phyloP scores from a whole-genome alignment of 1,140 invertebrate species.

The Listronotus bonariensis region DNA sequence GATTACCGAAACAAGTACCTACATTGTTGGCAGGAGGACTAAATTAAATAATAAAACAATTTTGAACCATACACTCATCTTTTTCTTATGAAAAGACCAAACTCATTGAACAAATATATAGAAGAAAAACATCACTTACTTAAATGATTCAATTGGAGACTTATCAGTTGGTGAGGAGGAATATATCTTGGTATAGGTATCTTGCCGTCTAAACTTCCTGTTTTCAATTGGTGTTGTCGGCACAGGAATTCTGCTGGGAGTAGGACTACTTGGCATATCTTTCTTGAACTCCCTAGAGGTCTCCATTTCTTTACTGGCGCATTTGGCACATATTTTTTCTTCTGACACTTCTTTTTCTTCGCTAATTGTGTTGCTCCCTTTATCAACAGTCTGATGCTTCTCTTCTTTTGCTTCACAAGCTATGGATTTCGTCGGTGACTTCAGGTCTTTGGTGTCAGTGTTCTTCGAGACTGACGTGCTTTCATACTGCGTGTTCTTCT shows the following conservation, averaged over 20 bases:
- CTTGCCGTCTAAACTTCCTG: conserved; percentile 57
- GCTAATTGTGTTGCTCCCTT: conserved; percentile 37
- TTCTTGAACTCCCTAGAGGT: conserved; percentile 52
- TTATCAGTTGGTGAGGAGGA: conserved; percentile 36
- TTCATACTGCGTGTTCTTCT: conserved; percentile 50
- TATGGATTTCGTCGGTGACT: conserved; percentile 34
- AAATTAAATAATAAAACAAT: too few species aligned
- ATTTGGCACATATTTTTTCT: conserved; percentile 38
- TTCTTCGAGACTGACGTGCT: conserved; percentile 37
- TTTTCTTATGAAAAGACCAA: too few species aligned
- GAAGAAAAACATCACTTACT: conserved; percentile 21
- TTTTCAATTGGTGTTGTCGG: conserved; percentile 56
- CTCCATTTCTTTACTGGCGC: conserved; percentile 33
- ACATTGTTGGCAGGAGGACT: too few species aligned
- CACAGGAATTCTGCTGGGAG: conserved; percentile 56
- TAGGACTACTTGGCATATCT: conserved; percentile 40
- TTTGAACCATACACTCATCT: too few species aligned
- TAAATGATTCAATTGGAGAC: conserved; percentile 8
- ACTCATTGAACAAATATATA: neutral
- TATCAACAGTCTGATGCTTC: conserved; percentile 32
- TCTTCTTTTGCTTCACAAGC: conserved; percentile 39
- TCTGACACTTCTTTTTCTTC: conserved; percentile 38
- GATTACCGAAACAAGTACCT: too few species aligned
- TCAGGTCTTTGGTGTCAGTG: conserved; percentile 49
- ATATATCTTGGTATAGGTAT: conserved; percentile 58